Percentiles rank a stretch among this genome's conserved stretches.
phyloP scores from a whole-genome alignment of 2,113 vertebrate genomes.

The Pollimyrus isidori region DNA sequence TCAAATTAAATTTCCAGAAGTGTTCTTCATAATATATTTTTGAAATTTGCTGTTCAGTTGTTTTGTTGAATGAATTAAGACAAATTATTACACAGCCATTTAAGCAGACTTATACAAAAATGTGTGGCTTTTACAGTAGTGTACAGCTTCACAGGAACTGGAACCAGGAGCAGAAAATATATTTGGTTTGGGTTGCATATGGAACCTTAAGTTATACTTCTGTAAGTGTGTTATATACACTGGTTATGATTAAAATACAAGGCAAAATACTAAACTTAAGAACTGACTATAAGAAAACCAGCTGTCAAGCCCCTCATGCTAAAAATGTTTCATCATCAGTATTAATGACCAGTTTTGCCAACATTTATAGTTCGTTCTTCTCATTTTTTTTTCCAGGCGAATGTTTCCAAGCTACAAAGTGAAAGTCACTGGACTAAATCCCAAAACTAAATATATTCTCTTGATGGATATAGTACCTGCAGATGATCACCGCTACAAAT shows the following conservation, averaged over 20 bases:
- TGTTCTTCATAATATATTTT: background rate
- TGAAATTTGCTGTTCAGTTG: background rate
- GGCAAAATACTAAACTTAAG: background rate
- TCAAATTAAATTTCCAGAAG: background rate
- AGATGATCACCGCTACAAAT: conserved; percentile 96
- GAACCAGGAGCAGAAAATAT: background rate
- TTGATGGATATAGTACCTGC: conserved; percentile 90
- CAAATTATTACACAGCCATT: background rate
- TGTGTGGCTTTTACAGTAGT: background rate
- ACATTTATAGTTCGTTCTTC: background rate
- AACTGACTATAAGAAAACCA: background rate
- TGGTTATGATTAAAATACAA: background rate
- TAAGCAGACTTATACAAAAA: background rate
- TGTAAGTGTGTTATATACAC: background rate
- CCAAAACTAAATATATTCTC: conserved; percentile 96
- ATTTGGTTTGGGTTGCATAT: background rate
- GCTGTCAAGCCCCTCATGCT: background rate
- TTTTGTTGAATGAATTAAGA: background rate
- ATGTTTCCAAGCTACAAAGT: conserved; percentile 99
- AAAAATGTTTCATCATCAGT: background rate
- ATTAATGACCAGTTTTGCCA: background rate
- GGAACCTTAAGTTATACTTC: background rate
- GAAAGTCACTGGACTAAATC: conserved; percentile 91
- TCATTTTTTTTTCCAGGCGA: conserved; percentile 56
- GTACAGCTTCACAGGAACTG: background rate